Evolutionary conservation across 2,113 vertebrate genomes (phyloP).

Genomic region (Clarias magur): DNA sequence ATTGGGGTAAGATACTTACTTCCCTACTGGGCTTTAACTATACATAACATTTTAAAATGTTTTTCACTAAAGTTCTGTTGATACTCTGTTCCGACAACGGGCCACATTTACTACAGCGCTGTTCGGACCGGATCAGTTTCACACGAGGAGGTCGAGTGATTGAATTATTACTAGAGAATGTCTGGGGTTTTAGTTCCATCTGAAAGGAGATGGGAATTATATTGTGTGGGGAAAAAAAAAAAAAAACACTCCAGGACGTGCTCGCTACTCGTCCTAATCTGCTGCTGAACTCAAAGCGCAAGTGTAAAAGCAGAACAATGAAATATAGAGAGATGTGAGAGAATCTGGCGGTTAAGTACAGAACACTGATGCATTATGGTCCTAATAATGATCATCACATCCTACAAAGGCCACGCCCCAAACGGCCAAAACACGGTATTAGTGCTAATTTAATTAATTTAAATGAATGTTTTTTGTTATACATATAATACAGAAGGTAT

Average conservation of each 20-base stretch:
- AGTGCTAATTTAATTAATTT: too few relatives aligned
- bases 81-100: conserved; percentile 4
- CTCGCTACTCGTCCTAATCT: not conserved
- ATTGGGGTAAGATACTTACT: conserved; percentile 89
- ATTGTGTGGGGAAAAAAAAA: not conserved
- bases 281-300: not conserved
- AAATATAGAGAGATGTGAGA: not conserved
- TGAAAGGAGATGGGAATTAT: not conserved
- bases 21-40: conserved; percentile 70
- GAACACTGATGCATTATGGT: not conserved
- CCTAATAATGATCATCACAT: not conserved
- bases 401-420: not conserved
- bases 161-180: not conserved
- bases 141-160: not conserved
- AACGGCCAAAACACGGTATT: too few relatives aligned
- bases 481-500: too few relatives aligned
- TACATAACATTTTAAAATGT: conserved; percentile 67
- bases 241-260: not conserved
- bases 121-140: not conserved
- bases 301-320: not conserved
- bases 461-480: too few relatives aligned
- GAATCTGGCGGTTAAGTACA: not conserved
- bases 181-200: not conserved
- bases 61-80: conserved; percentile 60
- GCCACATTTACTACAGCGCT: conserved; percentile 18